Percentiles rank a stretch among this genome's conserved stretches.
Conservation (phyloP, 2,888 invertebrate genomes). For the Acleris holmiana region DNA sequence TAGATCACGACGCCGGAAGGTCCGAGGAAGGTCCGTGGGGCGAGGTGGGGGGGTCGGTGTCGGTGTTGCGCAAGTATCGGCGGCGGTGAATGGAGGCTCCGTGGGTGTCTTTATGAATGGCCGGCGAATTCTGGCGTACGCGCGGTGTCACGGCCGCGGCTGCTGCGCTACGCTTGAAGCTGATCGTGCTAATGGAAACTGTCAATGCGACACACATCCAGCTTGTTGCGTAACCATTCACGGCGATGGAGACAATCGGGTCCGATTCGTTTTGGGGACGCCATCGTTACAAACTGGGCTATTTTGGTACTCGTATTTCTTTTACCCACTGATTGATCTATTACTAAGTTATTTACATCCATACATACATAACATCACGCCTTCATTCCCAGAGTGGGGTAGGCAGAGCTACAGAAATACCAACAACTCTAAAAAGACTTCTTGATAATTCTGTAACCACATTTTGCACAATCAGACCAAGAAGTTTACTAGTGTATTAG, state of each 20-base stretch:
- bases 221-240: constrained; percentile 34
- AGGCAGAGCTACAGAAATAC: too few relatives aligned
- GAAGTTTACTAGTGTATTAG: too few relatives aligned
- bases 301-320: too few relatives aligned
- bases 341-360: too few relatives aligned
- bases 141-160: constrained; percentile 76
- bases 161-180: constrained; percentile 49
- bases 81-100: constrained; percentile 79
- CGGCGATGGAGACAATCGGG: not conserved
- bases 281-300: too few relatives aligned
- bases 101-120: constrained; percentile 82
- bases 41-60: constrained; percentile 59
- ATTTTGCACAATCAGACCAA: too few relatives aligned
- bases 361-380: too few relatives aligned
- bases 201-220: constrained; percentile 61
- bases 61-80: constrained; percentile 74
- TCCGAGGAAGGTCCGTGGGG: constrained; percentile 61
- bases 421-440: too few relatives aligned
- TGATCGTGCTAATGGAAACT: constrained; percentile 72
- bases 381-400: too few relatives aligned
- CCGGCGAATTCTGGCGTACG: constrained; percentile 79
- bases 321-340: too few relatives aligned
- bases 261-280: not conserved
- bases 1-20: constrained; percentile 54
- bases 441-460: too few relatives aligned